Evolutionary conservation across 2,797 vertebrate genomes (phyloP).

Genomic region (Leucoraja ocellata): DNA sequence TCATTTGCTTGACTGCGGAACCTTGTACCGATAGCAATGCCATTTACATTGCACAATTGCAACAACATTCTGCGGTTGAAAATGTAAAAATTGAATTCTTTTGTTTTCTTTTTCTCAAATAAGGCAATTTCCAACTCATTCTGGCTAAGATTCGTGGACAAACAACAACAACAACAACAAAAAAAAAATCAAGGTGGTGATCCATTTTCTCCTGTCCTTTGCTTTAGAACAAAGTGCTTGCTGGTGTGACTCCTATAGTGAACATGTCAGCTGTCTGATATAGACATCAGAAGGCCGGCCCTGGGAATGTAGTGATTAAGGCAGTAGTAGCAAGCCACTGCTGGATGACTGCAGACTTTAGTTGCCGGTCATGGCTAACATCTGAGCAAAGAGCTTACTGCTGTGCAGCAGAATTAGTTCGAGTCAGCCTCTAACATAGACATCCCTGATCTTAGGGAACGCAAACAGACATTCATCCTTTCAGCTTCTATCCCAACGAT

Average conservation of each 20-base stretch:
- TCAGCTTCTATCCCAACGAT: neutral
- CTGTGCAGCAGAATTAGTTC: slow-evolving; percentile 21
- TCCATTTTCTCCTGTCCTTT: slow-evolving; percentile 22
- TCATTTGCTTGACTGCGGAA: neutral
- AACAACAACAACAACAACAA: no score
- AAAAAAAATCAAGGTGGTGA: slow-evolving; percentile 27
- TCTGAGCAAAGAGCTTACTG: neutral
- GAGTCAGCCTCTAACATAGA: slow-evolving; percentile 9
- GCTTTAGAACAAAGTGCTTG: slow-evolving; percentile 31
- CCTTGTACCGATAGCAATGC: neutral
- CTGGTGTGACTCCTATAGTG: slow-evolving; percentile 19
- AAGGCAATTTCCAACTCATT: slow-evolving; percentile 37
- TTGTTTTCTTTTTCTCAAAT: neutral
- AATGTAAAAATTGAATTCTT: slow-evolving; percentile 26
- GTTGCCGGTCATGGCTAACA: slow-evolving; percentile 7
- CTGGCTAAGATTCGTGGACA: neutral
- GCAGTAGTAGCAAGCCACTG: slow-evolving; percentile 18
- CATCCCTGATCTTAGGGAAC: neutral
- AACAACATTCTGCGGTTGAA: slow-evolving; percentile 14
- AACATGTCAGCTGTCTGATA: slow-evolving; percentile 15
- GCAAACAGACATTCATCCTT: neutral
- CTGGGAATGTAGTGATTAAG: slow-evolving; percentile 39
- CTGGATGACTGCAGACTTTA: slow-evolving; percentile 33
- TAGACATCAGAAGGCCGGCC: slow-evolving; percentile 11
- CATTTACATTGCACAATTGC: slow-evolving; percentile 5